Base-by-base conservation (phyloP, 2,797 vertebrate species). In the Scolopax rusticola region DNA sequence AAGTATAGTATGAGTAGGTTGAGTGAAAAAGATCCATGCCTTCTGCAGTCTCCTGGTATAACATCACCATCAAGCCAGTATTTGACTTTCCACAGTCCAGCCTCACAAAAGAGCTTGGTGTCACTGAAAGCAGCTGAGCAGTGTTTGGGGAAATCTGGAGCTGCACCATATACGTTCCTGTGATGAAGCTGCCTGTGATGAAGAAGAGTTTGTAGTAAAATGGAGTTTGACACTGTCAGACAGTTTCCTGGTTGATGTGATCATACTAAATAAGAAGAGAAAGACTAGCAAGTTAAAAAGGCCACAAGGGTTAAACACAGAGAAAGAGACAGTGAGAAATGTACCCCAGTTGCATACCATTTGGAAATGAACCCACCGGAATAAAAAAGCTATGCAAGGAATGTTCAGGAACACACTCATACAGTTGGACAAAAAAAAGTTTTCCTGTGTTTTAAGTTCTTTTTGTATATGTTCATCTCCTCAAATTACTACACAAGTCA, bases 1-100 rank as follows among this genome's bases (percentile, higher is more conserved):
- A 67, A 20, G 8, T 30, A 25, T 2, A n/a, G 11, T 48, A 23
- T 0, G 0, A 28, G 12, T 16, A 60, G 27, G n/a, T 4, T 36
- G 50, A 56, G 14, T 36, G 30, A 82, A 84, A 75, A 38, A 4
- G 4, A 63, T 54, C 17, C 12, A 6, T 24, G 28, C 15, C 10
- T 23, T 70, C 33, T 61, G 20, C 15, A 23, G 16, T 6, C 9
- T 61, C 36, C 45, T 84, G 4, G 68, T 50, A 4, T 1, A 69
- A 23, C 11, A 75, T 23, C 13, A 8, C 16, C 36, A 9, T 43
- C 28, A 54, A 88, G 32, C 7, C 51, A 83, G 40, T 14, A 47
- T 73, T 87, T 81, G 50, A 2, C 21, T 93, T 76, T 33, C 38
- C 43, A 0, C 1, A 1, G 25, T 73, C 53, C 41, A 84, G 24